Conservation (phyloP, 2,888 invertebrate genomes). For the Anticlea derivata region DNA sequence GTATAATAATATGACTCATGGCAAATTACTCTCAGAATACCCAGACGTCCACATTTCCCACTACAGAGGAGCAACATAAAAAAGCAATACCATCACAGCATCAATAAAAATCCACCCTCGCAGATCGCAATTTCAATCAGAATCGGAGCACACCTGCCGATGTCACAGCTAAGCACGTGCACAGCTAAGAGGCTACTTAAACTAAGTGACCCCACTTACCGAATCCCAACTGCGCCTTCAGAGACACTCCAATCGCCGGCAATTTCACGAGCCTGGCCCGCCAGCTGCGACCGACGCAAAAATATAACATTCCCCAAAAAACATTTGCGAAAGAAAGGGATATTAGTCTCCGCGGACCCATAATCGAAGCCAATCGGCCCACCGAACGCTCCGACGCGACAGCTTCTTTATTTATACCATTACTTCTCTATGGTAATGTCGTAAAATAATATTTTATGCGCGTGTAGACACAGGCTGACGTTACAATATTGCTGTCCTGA, state of each 20-base stretch:
- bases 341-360: slow-evolving; percentile 82
- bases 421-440: slow-evolving; percentile 66
- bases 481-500: slow-evolving; percentile 47
- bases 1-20: neutral
- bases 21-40: neutral
- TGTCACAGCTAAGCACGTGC: slow-evolving; percentile 67
- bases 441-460: slow-evolving; percentile 69
- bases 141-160: slow-evolving; percentile 75
- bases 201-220: slow-evolving; percentile 78
- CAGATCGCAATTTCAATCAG: slow-evolving; percentile 73
- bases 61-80: slow-evolving; percentile 33
- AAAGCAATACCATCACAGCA: slow-evolving; percentile 52
- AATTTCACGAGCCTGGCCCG: slow-evolving; percentile 69
- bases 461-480: slow-evolving; percentile 59
- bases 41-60: slow-evolving; percentile 9
- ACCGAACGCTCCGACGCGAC: slow-evolving; percentile 69
- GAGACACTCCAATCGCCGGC: slow-evolving; percentile 62
- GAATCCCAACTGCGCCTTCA: slow-evolving; percentile 66
- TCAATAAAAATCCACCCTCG: slow-evolving; percentile 62
- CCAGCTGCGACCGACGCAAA: slow-evolving; percentile 80
- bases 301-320: slow-evolving; percentile 79
- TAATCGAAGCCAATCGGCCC: slow-evolving; percentile 82
- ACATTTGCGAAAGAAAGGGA: slow-evolving; percentile 79
- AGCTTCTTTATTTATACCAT: slow-evolving; percentile 74
- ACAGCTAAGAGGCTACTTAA: slow-evolving; percentile 78